These are phyloP conservation scores for Scelioninae gen. 2 DNA, from an alignment of 2,888 invertebrate genomes.

Conservation along the genomic window DNA sequence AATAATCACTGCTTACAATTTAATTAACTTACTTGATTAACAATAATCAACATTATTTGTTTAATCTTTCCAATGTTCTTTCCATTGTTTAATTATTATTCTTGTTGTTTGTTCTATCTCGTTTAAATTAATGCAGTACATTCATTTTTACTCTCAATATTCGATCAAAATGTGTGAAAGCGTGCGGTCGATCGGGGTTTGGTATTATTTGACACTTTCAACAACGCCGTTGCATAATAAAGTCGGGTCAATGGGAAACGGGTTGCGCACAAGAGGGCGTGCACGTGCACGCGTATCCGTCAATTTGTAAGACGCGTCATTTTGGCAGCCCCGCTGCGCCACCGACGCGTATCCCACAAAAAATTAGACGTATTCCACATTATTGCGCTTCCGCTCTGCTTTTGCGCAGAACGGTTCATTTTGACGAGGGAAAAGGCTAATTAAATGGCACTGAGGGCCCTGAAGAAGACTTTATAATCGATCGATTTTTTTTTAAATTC, in stretches of 20 bases:
- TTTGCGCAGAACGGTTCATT: neutral
- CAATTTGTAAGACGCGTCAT: conserved; percentile 19
- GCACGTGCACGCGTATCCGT: conserved; percentile 29
- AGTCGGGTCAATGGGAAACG: conserved; percentile 45
- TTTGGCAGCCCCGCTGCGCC: neutral
- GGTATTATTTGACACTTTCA: conserved; percentile 47
- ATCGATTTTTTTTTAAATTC: neutral
- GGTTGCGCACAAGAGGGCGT: conserved; percentile 34
- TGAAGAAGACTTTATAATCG: neutral
- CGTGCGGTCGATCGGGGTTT: conserved; percentile 4
- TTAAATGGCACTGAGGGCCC: neutral
- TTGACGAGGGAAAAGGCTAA: neutral
- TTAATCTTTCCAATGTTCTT: no score
- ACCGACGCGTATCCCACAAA: neutral
- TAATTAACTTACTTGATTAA: no score
- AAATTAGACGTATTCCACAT: neutral
- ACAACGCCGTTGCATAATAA: conserved; percentile 51
- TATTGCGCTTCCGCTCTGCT: neutral
- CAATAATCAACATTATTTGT: no score
- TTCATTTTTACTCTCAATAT: no score
- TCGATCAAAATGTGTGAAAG: neutral
- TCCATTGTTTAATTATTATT: no score
- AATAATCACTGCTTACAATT: no score
- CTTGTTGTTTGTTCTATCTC: no score
- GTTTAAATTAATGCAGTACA: no score